Base-by-base conservation (phyloP, 2,888 invertebrate species). In the Athalia rosae region DNA sequence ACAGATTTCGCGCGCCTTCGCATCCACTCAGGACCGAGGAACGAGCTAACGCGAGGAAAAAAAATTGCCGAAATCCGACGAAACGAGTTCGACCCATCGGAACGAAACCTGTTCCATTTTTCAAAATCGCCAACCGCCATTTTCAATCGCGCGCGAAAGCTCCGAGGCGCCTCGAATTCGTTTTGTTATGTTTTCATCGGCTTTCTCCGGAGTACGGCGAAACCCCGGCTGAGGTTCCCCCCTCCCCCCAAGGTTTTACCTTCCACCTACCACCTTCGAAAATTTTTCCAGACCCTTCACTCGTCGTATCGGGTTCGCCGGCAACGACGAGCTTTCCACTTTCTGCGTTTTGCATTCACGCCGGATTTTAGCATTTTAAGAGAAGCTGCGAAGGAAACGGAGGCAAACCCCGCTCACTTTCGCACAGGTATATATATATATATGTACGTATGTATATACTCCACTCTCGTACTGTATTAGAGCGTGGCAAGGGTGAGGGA, bases 1-100 rank as follows among this genome's bases (percentile, higher is more conserved):
- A 81, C 81, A 59, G 67, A 76, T 61, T 76, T 69, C 41, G 53
- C 53, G 53, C 53, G n/a, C 53, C 53, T n/a, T 50, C 71, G 9
- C 50, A 11, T 53, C 50, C 15, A 9, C 53, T 66, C 41, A 28
- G 11, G 11, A 8, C 50, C 11, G 43, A 28, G 28, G 28, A 28
- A 28, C 28, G 28, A 28, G 28, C 28, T 28, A 28, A 28, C 28
- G 2, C 28, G 28, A 28, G 28, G 28, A 28, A 28, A 28, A 0
- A 28, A 2, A 28, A 28, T 28, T 28, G 28, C 1, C 28, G n/a
- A 28, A 28, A 28, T 28, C 28, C 28, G 28, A 28, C 28, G 28
- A 28, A n/a, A n/a, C n/a, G n/a, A n/a, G n/a, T n/a, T n/a, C n/a
- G n/a, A n/a, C n/a, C n/a, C n/a, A n/a, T n/a, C n/a, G n/a, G n/a